Percentiles rank a stretch among this genome's conserved stretches.
phyloP scores from a whole-genome alignment of 2,888 invertebrate species.

The Hydrotaea diabolus region DNA sequence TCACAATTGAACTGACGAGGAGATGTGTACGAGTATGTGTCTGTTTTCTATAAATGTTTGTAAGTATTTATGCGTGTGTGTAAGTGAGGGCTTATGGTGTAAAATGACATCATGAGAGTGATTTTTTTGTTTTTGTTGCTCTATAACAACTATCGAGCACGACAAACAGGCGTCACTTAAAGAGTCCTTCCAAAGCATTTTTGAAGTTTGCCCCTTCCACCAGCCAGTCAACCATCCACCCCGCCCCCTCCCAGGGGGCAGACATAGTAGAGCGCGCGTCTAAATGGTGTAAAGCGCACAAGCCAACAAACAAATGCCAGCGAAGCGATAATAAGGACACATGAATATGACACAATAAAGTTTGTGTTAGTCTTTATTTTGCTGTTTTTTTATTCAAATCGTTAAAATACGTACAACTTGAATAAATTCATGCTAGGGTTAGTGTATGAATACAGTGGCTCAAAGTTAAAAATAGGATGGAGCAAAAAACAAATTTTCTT shows the following conservation, averaged over 20 bases:
- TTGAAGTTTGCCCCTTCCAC: neutral
- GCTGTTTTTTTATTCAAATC: neutral
- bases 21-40: neutral
- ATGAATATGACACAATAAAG: constrained; percentile 38
- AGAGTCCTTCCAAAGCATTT: constrained; percentile 16
- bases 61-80: no score
- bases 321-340: constrained; percentile 16
- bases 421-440: no score
- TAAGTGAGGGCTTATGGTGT: no score
- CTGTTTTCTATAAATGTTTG: neutral
- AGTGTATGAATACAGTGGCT: neutral
- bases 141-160: neutral
- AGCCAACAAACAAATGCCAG: neutral
- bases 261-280: neutral
- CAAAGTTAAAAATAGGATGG: neutral
- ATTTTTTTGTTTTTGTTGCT: neutral
- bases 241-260: neutral
- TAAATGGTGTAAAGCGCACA: constrained; percentile 22
- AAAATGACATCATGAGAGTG: constrained; percentile 18
- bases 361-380: constrained; percentile 5
- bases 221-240: neutral
- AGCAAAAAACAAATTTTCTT: no score
- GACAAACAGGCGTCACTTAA: constrained; percentile 16
- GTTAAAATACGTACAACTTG: neutral
- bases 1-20: constrained; percentile 13